Base-by-base conservation (phyloP, 2,797 vertebrate species). In the Sarcophilus harrisii region DNA sequence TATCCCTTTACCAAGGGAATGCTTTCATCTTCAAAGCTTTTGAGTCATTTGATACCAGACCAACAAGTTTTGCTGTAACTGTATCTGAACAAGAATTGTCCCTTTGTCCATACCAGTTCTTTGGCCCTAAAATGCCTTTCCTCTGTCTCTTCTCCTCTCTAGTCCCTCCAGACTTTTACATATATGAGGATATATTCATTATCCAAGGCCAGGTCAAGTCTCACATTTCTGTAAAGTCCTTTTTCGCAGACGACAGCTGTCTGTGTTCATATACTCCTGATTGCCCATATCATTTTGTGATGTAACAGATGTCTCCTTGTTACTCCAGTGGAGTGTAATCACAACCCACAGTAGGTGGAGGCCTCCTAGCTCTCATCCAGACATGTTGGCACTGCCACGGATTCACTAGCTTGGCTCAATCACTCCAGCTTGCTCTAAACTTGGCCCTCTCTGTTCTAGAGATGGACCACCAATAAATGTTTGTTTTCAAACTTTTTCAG, bases 1-100 rank as follows among this genome's bases (percentile, higher is more conserved):
- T 95, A 94, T 94, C 94, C 87, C 9, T 55, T 91, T 38, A 55
- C 55, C 59, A 11, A 32, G 57, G 81, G 91, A 59, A 28, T 73
- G 13, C 13, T 59, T 6, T 49, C 9, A 0, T 58, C 90, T 94
- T 91, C 49, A 32, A 18, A 0, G 32, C 52, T 91, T 90, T 81
- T 58, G 55, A 90, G 24, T 89, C 54, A 94, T 92, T 92, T n/a
- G 54, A 90, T 62, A 91, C 90, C 55, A 49, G n/a, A 91, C 45
- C 92, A 92, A 93, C 73, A 87, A 87, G 73, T 87, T 87, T 87
- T 87, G 73, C 73, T 87, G 73, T 87, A 87, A 87, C 11, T 87
- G 38, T 49, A 49, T 49, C 73, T 49, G 38, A 87, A 49, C 73
- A 87, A 87, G 45, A 49, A 10, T 0, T 95, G 54, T 59, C 18